phyloP scores from a whole-genome alignment of 1,140 invertebrate species.

The Melitaea cinxia region DNA sequence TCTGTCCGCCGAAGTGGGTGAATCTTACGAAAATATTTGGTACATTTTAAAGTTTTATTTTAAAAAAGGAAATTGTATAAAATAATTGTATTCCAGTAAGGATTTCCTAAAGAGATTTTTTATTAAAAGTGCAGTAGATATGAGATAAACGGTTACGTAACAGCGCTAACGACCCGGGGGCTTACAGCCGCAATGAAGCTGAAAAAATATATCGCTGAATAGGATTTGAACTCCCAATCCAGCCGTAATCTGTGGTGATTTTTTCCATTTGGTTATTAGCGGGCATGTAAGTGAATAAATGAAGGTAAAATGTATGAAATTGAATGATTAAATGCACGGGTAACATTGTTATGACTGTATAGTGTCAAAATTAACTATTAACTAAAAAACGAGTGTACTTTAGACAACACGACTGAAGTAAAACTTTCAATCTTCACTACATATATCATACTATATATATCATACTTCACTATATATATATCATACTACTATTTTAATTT shows the following conservation, averaged over 20 bases:
- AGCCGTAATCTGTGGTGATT: not conserved
- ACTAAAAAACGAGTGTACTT: no score
- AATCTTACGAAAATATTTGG: no score
- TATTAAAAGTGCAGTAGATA: not conserved
- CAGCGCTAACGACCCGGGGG: constrained; percentile 2
- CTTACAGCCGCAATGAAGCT: constrained; percentile 1
- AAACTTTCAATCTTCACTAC: no score
- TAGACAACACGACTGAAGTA: no score
- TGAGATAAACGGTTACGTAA: constrained; percentile 1
- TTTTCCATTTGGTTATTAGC: constrained; percentile 2
- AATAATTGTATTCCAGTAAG: not conserved
- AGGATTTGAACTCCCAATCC: not conserved
- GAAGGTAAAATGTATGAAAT: not conserved
- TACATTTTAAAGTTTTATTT: no score
- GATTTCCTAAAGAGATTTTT: constrained; percentile 1
- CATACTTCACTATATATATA: no score
- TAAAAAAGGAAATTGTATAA: not conserved
- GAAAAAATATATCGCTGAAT: constrained; percentile 6
- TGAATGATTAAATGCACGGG: no score
- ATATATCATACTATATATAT: no score
- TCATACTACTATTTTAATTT: no score
- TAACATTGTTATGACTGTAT: no score
- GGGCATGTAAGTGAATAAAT: constrained; percentile 1
- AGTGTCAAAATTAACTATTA: no score
- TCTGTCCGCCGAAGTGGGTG: no score